Percentiles rank a stretch among this genome's conserved stretches.
Evolutionary conservation across 2,113 vertebrate species (phyloP).

Genomic region (Scartelaos histophorus): DNA sequence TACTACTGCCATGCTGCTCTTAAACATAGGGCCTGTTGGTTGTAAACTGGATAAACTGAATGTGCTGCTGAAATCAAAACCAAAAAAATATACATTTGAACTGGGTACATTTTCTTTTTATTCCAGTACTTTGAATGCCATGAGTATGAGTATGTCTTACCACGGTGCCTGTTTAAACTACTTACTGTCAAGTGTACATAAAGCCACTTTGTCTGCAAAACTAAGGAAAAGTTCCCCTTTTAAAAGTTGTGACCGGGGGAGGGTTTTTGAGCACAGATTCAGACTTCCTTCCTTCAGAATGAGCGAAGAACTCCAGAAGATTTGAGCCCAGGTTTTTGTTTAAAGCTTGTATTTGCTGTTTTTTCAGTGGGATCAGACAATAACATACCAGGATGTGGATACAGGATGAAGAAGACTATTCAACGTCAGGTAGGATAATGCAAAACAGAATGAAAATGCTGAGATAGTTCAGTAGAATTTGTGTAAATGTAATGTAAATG

Average conservation of each 20-base stretch:
- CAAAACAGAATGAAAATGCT: neutral
- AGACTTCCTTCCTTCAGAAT: conserved; percentile 25
- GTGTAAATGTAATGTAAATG: no score
- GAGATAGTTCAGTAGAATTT: neutral
- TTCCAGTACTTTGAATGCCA: no score
- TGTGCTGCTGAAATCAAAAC: neutral
- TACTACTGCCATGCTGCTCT: neutral
- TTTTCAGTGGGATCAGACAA: neutral
- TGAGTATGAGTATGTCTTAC: neutral
- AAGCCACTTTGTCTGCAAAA: neutral
- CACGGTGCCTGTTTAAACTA: neutral
- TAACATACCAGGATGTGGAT: conserved; percentile 50
- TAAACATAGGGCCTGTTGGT: neutral
- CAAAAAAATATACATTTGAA: no score
- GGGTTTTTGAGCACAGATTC: conserved; percentile 36
- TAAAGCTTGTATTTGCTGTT: neutral
- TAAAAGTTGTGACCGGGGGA: conserved; percentile 8
- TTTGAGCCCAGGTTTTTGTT: conserved; percentile 14
- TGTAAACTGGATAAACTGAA: neutral
- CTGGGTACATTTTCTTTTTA: neutral
- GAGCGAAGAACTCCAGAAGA: neutral
- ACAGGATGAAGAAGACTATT: conserved; percentile 35
- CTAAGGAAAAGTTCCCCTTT: conserved; percentile 43
- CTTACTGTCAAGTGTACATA: neutral
- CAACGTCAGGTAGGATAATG: conserved; percentile 50